Percentiles rank a stretch among this genome's conserved stretches.
phyloP scores from a whole-genome alignment of 2,113 vertebrate genomes.

The Anoura caudifer region DNA sequence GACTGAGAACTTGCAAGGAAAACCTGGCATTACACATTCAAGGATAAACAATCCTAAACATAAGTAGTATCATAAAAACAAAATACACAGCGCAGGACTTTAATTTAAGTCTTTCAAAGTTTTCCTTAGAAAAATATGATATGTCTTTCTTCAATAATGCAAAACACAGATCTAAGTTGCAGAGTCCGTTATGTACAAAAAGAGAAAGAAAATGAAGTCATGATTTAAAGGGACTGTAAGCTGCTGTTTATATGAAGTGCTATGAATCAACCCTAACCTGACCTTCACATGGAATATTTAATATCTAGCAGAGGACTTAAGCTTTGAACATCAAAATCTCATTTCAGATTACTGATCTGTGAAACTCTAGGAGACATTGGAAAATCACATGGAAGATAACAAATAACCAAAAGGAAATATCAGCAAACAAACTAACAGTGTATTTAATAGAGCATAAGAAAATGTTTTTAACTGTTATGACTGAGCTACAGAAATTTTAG shows the following conservation, averaged over 20 bases:
- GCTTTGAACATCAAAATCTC: constrained; percentile 64
- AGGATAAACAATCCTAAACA: constrained; percentile 31
- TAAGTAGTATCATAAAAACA: background rate
- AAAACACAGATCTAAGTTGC: constrained; percentile 45
- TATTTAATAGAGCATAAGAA: constrained; percentile 37
- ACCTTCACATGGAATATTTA: constrained; percentile 63
- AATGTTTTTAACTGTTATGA: constrained; percentile 22
- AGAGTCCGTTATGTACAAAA: background rate
- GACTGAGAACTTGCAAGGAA: background rate
- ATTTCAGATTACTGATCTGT: constrained; percentile 70
- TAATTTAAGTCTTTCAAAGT: constrained; percentile 24
- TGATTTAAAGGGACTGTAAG: constrained; percentile 24
- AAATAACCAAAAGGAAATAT: constrained; percentile 64
- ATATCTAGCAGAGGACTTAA: constrained; percentile 15
- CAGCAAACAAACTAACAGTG: constrained; percentile 60
- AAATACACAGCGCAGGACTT: background rate
- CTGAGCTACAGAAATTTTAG: background rate
- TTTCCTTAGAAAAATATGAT: constrained; percentile 30
- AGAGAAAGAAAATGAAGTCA: background rate
- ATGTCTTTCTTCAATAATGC: background rate
- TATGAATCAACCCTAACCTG: constrained; percentile 58
- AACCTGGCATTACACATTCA: background rate
- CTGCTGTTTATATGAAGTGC: background rate
- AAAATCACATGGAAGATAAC: constrained; percentile 58
- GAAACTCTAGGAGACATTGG: constrained; percentile 53